phyloP scores from a whole-genome alignment of 2,888 invertebrate genomes.

The Alentia gelatinosa region DNA sequence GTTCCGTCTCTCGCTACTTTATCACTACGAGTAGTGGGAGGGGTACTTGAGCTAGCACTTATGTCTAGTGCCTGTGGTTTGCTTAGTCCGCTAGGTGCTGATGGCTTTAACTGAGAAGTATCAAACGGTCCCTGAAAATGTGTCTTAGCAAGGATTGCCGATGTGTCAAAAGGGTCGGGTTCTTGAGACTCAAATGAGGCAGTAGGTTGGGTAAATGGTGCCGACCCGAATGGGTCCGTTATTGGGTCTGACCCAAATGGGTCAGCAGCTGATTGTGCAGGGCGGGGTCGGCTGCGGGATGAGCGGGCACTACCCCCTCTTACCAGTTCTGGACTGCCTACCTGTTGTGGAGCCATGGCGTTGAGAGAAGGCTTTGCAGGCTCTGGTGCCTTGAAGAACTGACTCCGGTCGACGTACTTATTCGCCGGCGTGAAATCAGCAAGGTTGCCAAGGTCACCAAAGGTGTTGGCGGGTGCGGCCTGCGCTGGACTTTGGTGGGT shows the following conservation, averaged over 20 bases:
- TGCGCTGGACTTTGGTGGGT: background rate
- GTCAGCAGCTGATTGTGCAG: slow-evolving; percentile 3
- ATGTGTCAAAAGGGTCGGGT: slow-evolving; percentile 54
- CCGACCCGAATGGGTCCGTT: slow-evolving; percentile 50
- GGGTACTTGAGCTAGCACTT: slow-evolving; percentile 53
- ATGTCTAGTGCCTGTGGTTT: slow-evolving; percentile 30
- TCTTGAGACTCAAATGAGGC: slow-evolving; percentile 44
- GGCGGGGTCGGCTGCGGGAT: background rate
- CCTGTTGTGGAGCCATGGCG: background rate
- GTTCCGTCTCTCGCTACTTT: slow-evolving; percentile 36
- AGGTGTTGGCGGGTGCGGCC: background rate
- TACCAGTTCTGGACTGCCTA: background rate
- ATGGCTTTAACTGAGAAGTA: slow-evolving; percentile 51
- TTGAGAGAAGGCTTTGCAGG: background rate
- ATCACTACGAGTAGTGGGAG: slow-evolving; percentile 50
- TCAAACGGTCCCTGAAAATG: slow-evolving; percentile 51
- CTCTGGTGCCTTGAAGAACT: slow-evolving; percentile 12
- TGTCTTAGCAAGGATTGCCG: slow-evolving; percentile 25
- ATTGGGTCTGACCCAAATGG: slow-evolving; percentile 34
- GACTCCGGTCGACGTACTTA: slow-evolving; percentile 22
- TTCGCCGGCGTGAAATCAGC: background rate
- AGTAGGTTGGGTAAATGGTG: slow-evolving; percentile 46
- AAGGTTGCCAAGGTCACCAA: background rate
- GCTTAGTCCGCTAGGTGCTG: background rate
- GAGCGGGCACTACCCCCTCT: background rate